phyloP scores from a whole-genome alignment of 2,888 invertebrate species.

The Epinotia ramella region DNA sequence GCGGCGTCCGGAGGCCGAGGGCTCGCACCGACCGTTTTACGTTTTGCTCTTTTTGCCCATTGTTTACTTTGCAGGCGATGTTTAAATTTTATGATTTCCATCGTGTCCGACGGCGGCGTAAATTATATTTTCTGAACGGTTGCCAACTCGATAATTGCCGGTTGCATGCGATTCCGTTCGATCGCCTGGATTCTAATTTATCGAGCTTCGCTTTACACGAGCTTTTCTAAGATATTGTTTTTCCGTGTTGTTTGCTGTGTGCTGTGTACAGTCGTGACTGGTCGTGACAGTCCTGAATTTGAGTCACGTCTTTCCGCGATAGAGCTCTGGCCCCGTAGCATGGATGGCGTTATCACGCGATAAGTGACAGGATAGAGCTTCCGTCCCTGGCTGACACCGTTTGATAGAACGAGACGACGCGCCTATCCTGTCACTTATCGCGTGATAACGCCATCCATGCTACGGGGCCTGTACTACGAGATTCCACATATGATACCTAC shows the following conservation, averaged over 20 bases:
- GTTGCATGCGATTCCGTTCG: conserved; percentile 64
- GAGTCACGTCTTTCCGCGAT: conserved; percentile 48
- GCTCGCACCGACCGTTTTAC: conserved; percentile 64
- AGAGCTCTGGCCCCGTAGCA: no score
- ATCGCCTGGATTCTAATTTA: conserved; percentile 68
- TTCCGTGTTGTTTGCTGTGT: conserved; percentile 29
- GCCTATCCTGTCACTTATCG: no score
- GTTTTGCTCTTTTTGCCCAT: conserved; percentile 79
- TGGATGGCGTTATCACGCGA: no score
- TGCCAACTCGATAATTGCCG: conserved; percentile 77
- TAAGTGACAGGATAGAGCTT: no score
- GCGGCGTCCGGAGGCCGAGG: conserved; percentile 63
- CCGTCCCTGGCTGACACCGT: no score
- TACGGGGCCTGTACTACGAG: conserved; percentile 48
- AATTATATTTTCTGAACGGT: conserved; percentile 79
- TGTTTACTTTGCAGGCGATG: conserved; percentile 81
- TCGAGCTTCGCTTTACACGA: conserved; percentile 54
- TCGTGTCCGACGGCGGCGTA: conserved; percentile 72
- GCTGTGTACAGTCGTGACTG: no score
- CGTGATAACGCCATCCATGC: no score
- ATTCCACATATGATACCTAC: conserved; percentile 51
- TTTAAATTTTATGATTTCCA: conserved; percentile 81
- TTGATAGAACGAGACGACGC: no score
- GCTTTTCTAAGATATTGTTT: conserved; percentile 52
- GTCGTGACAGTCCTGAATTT: conserved; percentile 44